A percentile compares a stretch with the other conserved stretches of the same genome.
phyloP scores from a whole-genome alignment of 2,888 invertebrate genomes.

The Volucella inanis region DNA sequence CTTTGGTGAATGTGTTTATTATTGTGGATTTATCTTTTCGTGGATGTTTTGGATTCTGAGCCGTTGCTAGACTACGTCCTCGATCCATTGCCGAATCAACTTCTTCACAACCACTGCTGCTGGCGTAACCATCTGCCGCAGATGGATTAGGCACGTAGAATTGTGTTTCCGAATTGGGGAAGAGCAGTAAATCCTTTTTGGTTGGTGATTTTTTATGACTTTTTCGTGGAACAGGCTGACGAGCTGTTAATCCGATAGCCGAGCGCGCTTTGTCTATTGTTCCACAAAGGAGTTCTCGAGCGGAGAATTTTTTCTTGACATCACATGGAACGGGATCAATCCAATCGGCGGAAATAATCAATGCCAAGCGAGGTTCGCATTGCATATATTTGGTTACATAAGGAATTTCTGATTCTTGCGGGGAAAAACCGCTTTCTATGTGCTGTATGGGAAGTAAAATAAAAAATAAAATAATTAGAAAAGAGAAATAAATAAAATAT shows the following conservation, averaged over 20 bases:
- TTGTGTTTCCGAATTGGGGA: slow-evolving; percentile 59
- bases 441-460: slow-evolving; percentile 75
- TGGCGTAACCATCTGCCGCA: slow-evolving; percentile 61
- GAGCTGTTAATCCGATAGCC: slow-evolving; percentile 75
- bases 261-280: slow-evolving; percentile 77
- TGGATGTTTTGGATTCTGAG: slow-evolving; percentile 63
- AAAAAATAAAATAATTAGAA: background rate
- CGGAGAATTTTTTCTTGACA: slow-evolving; percentile 77
- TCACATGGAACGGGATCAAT: slow-evolving; percentile 76
- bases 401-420: slow-evolving; percentile 78
- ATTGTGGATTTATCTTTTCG: slow-evolving; percentile 60
- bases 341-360: slow-evolving; percentile 80
- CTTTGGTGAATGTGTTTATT: slow-evolving; percentile 51
- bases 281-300: slow-evolving; percentile 77
- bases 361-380: slow-evolving; percentile 77
- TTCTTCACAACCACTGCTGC: slow-evolving; percentile 66
- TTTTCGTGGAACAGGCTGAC: slow-evolving; percentile 59
- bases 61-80: slow-evolving; percentile 61
- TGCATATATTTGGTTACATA: slow-evolving; percentile 77
- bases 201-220: slow-evolving; percentile 59
- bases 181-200: slow-evolving; percentile 63
- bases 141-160: slow-evolving; percentile 70
- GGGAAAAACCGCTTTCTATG: slow-evolving; percentile 78
- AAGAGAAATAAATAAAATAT: background rate
- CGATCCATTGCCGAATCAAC: slow-evolving; percentile 69